These are phyloP conservation scores for Budorcas taxicolor DNA, from an alignment of 2,113 vertebrate species.

Conservation along the genomic window DNA sequence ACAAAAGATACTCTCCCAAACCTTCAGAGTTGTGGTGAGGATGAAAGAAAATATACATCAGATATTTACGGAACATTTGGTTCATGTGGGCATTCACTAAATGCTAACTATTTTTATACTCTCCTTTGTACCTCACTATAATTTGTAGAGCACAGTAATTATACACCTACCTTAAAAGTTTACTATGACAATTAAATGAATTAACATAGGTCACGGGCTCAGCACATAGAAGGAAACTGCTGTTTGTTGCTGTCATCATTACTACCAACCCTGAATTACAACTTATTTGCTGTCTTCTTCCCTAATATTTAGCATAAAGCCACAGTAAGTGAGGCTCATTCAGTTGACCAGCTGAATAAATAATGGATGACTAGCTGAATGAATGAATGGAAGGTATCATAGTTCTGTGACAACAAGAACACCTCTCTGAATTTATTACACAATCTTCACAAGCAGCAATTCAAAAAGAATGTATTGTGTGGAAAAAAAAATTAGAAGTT, in stretches of 20 bases:
- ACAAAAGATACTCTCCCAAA: constrained; percentile 17
- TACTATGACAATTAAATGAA: neutral
- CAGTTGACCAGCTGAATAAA: neutral
- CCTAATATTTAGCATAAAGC: constrained; percentile 15
- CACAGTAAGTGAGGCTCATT: neutral
- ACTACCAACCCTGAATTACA: neutral
- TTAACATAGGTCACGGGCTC: constrained; percentile 18
- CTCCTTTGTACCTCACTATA: constrained; percentile 26
- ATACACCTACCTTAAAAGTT: constrained; percentile 23
- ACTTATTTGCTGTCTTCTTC: neutral
- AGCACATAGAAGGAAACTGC: neutral
- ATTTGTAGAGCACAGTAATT: constrained; percentile 16
- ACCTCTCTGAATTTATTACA: constrained; percentile 14
- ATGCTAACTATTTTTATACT: constrained; percentile 5
- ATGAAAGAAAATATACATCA: constrained; percentile 27
- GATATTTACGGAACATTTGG: neutral
- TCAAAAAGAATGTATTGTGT: neutral
- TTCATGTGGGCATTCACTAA: neutral
- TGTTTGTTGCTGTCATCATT: neutral
- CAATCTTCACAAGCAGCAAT: neutral
- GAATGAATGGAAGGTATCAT: neutral
- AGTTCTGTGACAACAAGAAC: neutral
- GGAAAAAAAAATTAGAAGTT: neutral
- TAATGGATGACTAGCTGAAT: neutral
- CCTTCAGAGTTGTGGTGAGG: neutral